Conservation (phyloP, 35 echinoderm and acorn worm species). For the Eucidaris tribuloides region DNA sequence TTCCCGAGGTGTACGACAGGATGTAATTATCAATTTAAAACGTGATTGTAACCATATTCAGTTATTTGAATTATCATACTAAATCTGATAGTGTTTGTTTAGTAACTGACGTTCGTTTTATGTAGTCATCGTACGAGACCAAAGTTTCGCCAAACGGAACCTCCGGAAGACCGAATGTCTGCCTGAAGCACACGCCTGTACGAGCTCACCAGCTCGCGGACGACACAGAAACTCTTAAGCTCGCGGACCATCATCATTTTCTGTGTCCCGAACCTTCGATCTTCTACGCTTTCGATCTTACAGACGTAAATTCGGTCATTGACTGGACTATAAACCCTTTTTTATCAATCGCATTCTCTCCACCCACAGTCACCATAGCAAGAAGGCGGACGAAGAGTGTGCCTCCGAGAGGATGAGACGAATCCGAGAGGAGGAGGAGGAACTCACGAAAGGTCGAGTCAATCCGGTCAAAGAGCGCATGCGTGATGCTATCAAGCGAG, state of each 20-base stretch:
- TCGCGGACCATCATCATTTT: not conserved
- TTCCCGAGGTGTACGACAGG: too few relatives aligned
- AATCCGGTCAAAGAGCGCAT: slow-evolving; percentile 70
- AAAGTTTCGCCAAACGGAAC: too few relatives aligned
- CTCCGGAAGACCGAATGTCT: too few relatives aligned
- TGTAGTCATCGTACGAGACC: too few relatives aligned
- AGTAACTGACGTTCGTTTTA: too few relatives aligned
- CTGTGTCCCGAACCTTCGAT: not conserved
- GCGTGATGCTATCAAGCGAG: slow-evolving; percentile 60
- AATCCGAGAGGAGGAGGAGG: slow-evolving; percentile 61
- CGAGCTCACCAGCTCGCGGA: too few relatives aligned
- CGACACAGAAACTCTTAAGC: too few relatives aligned
- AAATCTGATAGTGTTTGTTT: too few relatives aligned
- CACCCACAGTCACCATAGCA: slow-evolving; percentile 9
- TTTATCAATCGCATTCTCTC: not conserved
- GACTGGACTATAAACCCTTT: not conserved
- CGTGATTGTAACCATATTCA: too few relatives aligned
- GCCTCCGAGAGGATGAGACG: slow-evolving; percentile 53
- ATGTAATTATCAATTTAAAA: too few relatives aligned
- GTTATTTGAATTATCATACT: too few relatives aligned
- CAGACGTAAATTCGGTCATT: not conserved
- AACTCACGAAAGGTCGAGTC: slow-evolving; percentile 7
- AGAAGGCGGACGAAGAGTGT: slow-evolving; percentile 62
- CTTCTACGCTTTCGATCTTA: not conserved
- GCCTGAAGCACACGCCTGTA: too few relatives aligned